phyloP scores from a whole-genome alignment of 2,113 vertebrate genomes.

The Lucifuga dentata region DNA sequence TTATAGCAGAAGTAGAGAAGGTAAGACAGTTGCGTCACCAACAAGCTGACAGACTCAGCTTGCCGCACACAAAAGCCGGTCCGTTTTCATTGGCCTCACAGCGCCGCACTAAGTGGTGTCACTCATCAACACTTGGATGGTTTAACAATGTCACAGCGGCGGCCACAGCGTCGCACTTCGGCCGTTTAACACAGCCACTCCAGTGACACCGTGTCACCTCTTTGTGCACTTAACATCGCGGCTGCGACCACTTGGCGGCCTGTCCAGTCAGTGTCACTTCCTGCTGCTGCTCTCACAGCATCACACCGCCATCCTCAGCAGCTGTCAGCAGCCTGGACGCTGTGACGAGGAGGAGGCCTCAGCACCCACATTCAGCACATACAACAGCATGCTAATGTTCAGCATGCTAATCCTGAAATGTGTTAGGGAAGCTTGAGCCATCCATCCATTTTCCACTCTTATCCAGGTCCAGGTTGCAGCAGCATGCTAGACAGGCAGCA shows the following conservation, averaged over 20 bases:
- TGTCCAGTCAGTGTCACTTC: constrained; percentile 19
- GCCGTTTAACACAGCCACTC: constrained; percentile 45
- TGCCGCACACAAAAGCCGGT: constrained; percentile 31
- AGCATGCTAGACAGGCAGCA: no score
- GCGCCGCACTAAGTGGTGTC: constrained; percentile 56
- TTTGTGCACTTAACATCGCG: constrained; percentile 22
- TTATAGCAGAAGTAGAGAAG: constrained; percentile 24
- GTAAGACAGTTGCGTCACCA: constrained; percentile 36
- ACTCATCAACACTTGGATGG: constrained; percentile 20
- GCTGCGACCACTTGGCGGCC: constrained; percentile 30
- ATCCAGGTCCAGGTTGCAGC: no score
- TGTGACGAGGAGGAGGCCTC: constrained; percentile 4
- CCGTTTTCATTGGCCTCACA: constrained; percentile 38
- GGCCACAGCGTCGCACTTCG: constrained; percentile 53
- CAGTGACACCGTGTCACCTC: constrained; percentile 47
- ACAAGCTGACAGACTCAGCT: constrained; percentile 44
- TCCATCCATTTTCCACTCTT: no score
- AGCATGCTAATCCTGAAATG: no score
- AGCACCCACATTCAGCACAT: neutral
- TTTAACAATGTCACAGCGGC: constrained; percentile 69
- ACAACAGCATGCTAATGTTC: no score
- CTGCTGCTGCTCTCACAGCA: constrained; percentile 45
- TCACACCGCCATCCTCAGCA: constrained; percentile 45
- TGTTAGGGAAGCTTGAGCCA: no score
- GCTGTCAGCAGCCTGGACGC: constrained; percentile 41